Evolutionary conservation across 2,113 vertebrate species (phyloP), one percentile per base, ranked within the genome.

Genomic region (Acrocephalus kingi): DNA sequence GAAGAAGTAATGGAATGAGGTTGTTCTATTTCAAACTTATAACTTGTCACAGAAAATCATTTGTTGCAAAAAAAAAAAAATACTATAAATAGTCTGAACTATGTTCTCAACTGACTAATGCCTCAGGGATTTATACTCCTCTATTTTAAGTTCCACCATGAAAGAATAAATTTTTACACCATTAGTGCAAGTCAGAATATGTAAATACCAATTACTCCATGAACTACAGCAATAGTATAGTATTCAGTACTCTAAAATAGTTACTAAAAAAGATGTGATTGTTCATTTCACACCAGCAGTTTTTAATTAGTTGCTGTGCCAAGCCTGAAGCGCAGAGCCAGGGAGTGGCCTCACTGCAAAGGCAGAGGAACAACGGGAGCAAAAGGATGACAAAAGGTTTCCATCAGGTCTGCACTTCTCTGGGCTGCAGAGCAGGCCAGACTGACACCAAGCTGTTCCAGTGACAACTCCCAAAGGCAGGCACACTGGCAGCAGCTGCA

Each of bases 71-170:
- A 87, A 55, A 87, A 55, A 55, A 2, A 28, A 64, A 18, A 39
- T 17, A 31, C n/a, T 87, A 72, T 54, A 91, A 93, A 79, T 89
- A 94, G 49, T 11, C 54, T 49, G 28, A 81, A 82, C 62, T 15
- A 79, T 9, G 18, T 28, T 87, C n/a, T 54, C 49, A 94, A n/a
- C 24, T 92, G 79, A 92, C 61, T 94, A 68, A 91, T 54, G 51
- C n/a, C 18, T 87, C 48, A 37, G 52, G 28, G 31, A 88, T 85
- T 89, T 84, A 46, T 72, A 68, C 6, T n/a, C 11, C 45, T 64
- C 64, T 93, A 58, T 89, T 94, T 91, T 76, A 89, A 91, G 49
- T 43, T 91, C 41, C 21, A 39, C 41, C 15, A 23, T 1, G 18
- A 37, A 89, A 69, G 41, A 71, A 54, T 13, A 79, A 49, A 39